A percentile compares a stretch with the other conserved stretches of the same genome.
These are phyloP conservation scores for Myiotriccus ornatus DNA, from an alignment of 2,797 vertebrate species.

Conservation along the genomic window DNA sequence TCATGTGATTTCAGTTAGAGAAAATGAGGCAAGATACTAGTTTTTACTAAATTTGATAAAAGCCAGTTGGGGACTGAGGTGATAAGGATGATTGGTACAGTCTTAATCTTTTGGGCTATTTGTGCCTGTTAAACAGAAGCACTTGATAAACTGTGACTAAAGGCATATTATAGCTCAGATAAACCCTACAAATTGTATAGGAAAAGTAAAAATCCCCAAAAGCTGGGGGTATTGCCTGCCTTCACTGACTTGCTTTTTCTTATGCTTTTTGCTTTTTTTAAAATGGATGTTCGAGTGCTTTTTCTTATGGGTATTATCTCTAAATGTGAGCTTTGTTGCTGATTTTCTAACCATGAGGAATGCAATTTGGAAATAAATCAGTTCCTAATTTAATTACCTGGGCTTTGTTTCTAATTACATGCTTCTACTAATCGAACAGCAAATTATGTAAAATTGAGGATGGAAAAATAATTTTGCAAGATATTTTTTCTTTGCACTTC, in stretches of 20 bases:
- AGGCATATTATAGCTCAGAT: not conserved
- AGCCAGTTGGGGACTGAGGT: not conserved
- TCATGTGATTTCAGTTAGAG: slow-evolving; percentile 9
- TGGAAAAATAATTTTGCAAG: not conserved
- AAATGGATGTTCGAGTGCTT: not conserved
- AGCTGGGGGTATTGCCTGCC: not conserved
- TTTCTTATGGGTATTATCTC: not conserved
- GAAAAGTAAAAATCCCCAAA: not conserved
- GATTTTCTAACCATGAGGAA: not conserved
- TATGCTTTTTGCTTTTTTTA: accelerated
- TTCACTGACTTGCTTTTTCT: not conserved
- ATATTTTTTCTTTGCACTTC: not conserved
- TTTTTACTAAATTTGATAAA: slow-evolving; percentile 1
- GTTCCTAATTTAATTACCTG: not conserved
- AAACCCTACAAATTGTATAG: not conserved
- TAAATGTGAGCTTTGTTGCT: not conserved
- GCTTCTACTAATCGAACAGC: not conserved
- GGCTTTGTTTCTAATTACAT: slow-evolving; percentile 17
- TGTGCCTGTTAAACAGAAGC: not conserved
- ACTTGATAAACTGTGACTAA: not conserved
- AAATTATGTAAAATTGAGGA: not conserved
- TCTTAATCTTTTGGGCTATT: not conserved
- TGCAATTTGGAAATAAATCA: not conserved
- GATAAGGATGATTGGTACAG: not conserved
- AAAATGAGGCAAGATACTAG: slow-evolving; percentile 15